Evolutionary conservation across 1,140 invertebrate species (phyloP).

Genomic region (Aphaenogaster floridana): DNA sequence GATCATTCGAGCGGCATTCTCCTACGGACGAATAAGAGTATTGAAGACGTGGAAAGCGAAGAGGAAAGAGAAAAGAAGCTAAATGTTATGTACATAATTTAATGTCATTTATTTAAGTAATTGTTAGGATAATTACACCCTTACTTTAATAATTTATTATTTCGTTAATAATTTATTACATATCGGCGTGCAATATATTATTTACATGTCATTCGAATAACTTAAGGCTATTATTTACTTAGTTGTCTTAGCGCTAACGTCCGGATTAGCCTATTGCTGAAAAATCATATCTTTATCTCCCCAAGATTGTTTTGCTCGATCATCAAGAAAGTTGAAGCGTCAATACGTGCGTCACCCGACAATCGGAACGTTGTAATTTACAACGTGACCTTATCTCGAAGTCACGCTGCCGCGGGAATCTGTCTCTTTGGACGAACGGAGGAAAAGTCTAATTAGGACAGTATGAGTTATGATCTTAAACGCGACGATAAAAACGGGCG

Average conservation of each 20-base stretch:
- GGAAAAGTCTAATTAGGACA: constrained; percentile 49
- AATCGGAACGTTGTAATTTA: constrained; percentile 51
- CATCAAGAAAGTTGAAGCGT: constrained; percentile 9
- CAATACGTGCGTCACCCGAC: constrained; percentile 19
- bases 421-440: constrained; percentile 25
- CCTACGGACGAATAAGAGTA: not conserved
- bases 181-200: not conserved
- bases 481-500: constrained; percentile 37
- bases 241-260: not conserved
- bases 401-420: constrained; percentile 11
- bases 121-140: not conserved
- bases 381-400: constrained; percentile 29
- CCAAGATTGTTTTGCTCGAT: constrained; percentile 3
- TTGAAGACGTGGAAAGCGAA: not conserved
- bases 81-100: not conserved
- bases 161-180: not conserved
- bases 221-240: not conserved
- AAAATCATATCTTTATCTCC: constrained; percentile 8
- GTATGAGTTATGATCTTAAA: constrained; percentile 50
- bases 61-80: constrained; percentile 4
- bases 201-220: not conserved
- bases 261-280: not conserved
- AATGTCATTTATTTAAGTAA: not conserved
- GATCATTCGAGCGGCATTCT: not conserved
- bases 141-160: not conserved